These are phyloP conservation scores for Platerodrilus igneus DNA, from an alignment of 2,888 invertebrate genomes.

Conservation along the genomic window DNA sequence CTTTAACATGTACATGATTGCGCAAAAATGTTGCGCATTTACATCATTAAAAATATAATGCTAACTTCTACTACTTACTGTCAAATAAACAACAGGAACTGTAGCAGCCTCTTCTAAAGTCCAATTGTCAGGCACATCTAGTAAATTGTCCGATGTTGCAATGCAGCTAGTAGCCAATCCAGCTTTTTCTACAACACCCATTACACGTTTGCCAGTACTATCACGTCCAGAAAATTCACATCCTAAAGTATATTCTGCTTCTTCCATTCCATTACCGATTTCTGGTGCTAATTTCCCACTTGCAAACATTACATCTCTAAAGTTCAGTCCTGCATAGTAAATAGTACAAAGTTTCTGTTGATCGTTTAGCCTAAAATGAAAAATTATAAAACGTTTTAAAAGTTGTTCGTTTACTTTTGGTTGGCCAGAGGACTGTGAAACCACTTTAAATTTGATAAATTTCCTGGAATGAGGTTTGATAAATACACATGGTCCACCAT, in stretches of 20 bases:
- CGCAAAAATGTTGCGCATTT: no score
- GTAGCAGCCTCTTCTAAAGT: no score
- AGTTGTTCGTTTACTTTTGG: slow-evolving; percentile 48
- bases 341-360: slow-evolving; percentile 72
- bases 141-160: slow-evolving; percentile 78
- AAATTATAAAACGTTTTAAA: slow-evolving; percentile 7
- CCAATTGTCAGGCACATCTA: slow-evolving; percentile 87
- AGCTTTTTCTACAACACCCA: slow-evolving; percentile 90
- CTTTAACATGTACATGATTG: no score
- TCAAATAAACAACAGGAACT: no score
- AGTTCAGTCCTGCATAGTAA: slow-evolving; percentile 92
- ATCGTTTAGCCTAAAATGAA: slow-evolving; percentile 42
- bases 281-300: slow-evolving; percentile 95
- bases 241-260: slow-evolving; percentile 89
- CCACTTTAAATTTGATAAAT: slow-evolving; percentile 88
- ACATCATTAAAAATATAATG: no score
- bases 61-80: no score
- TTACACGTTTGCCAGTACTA: slow-evolving; percentile 69
- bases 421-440: slow-evolving; percentile 78
- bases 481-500: slow-evolving; percentile 91
- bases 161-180: slow-evolving; percentile 86
- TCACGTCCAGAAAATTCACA: slow-evolving; percentile 90
- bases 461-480: slow-evolving; percentile 89
- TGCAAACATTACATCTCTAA: slow-evolving; percentile 97
- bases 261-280: slow-evolving; percentile 81